A percentile compares a stretch with the other conserved stretches of the same genome.
Conservation (phyloP, 2,888 invertebrate species). For the Drosophila demipolita region DNA sequence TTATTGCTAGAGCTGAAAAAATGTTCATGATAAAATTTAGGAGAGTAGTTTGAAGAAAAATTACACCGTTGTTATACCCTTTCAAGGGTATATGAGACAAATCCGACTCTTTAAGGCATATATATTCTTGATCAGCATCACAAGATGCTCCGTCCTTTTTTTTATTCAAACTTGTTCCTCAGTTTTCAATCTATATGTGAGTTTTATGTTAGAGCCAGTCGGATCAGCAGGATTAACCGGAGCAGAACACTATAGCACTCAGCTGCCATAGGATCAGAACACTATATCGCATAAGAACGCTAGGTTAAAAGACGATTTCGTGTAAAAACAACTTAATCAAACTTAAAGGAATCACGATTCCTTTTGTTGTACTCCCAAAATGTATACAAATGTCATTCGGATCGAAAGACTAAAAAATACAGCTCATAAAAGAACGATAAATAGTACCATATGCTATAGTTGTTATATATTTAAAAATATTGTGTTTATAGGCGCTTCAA, state of each 20-base stretch:
- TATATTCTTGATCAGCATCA: neutral
- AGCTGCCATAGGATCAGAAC: neutral
- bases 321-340: neutral
- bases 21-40: neutral
- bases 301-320: neutral
- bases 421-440: neutral
- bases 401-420: neutral
- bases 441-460: neutral
- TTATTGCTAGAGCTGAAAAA: neutral
- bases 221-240: neutral
- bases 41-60: neutral
- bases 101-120: neutral
- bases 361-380: neutral
- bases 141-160: neutral
- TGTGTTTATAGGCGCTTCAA: neutral
- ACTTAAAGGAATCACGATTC: neutral
- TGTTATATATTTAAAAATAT: neutral
- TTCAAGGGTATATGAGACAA: neutral
- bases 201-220: neutral
- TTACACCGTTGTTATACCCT: no score
- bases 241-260: neutral
- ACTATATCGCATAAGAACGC: no score
- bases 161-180: neutral
- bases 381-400: neutral
- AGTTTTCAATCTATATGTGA: neutral